These are phyloP conservation scores for Etheostoma nigrum DNA, from an alignment of 2,797 vertebrate species.

Conservation along the genomic window DNA sequence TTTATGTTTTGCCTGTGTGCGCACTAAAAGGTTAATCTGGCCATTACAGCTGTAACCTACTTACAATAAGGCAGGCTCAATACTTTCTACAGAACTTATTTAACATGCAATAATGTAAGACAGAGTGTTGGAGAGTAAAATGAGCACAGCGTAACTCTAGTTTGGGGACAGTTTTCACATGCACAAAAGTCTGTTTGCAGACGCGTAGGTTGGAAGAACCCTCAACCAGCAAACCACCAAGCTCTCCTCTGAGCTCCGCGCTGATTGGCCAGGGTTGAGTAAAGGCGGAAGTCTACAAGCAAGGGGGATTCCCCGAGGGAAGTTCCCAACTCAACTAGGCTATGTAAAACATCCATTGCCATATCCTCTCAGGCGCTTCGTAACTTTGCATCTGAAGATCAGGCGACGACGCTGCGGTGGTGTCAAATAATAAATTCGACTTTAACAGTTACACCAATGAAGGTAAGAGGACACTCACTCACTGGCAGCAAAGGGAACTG, in stretches of 20 bases:
- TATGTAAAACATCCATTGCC: slow-evolving; percentile 83
- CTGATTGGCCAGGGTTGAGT: slow-evolving; percentile 78
- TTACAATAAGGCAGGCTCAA: background rate
- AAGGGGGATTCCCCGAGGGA: slow-evolving; percentile 90
- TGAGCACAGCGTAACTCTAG: slow-evolving; percentile 29
- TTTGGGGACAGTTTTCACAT: slow-evolving; percentile 65
- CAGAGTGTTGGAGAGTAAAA: slow-evolving; percentile 18
- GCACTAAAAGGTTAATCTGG: background rate
- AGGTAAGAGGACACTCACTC: slow-evolving; percentile 77
- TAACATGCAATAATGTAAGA: background rate
- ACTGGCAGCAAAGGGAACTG: slow-evolving; percentile 10
- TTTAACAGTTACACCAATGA: slow-evolving; percentile 76
- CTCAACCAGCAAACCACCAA: slow-evolving; percentile 66
- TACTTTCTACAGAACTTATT: background rate
- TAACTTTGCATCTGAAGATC: slow-evolving; percentile 68
- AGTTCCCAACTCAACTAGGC: slow-evolving; percentile 87
- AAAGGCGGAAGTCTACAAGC: slow-evolving; percentile 85
- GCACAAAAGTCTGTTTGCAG: slow-evolving; percentile 69
- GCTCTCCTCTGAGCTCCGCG: slow-evolving; percentile 53
- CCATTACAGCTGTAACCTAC: background rate
- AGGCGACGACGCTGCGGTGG: slow-evolving; percentile 66
- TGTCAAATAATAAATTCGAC: slow-evolving; percentile 70
- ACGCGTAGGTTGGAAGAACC: slow-evolving; percentile 79
- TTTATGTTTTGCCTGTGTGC: background rate
- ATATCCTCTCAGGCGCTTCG: slow-evolving; percentile 81